Evolutionary conservation across 2,113 vertebrate species (phyloP).

Genomic region (Numenius arquata): DNA sequence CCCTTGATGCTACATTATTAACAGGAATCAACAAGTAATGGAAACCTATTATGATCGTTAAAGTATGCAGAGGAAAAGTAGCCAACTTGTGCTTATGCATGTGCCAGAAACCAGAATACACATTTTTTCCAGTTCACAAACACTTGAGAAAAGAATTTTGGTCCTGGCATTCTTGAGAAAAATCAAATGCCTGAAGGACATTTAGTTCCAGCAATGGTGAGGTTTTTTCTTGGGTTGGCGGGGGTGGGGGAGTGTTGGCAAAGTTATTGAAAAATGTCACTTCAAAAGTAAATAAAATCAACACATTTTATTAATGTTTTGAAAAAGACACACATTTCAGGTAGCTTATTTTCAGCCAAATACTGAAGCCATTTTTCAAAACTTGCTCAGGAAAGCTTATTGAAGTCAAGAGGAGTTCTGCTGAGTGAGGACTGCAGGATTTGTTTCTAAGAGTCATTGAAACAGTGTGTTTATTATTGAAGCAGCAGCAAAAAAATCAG

Average conservation of each 20-base stretch:
- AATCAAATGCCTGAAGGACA: constrained; percentile 1
- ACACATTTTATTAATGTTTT: background rate
- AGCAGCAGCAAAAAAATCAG: constrained; percentile 46
- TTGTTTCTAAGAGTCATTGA: constrained; percentile 38
- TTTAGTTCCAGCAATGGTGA: constrained; percentile 8
- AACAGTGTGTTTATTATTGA: constrained; percentile 59
- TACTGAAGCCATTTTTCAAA: background rate
- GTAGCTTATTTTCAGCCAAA: background rate
- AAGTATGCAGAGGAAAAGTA: constrained; percentile 20
- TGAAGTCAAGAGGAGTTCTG: constrained; percentile 16
- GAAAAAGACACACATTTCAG: background rate
- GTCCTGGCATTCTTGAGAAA: constrained; percentile 7
- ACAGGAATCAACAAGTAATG: constrained; percentile 44
- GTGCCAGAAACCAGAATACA: constrained; percentile 57
- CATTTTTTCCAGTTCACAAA: constrained; percentile 54
- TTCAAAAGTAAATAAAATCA: constrained; percentile 20
- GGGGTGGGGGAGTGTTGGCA: background rate
- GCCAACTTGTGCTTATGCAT: background rate
- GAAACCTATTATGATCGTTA: constrained; percentile 46
- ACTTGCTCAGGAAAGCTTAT: background rate
- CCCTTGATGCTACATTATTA: background rate
- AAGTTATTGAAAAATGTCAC: background rate
- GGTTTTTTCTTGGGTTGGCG: background rate
- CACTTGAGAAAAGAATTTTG: constrained; percentile 47
- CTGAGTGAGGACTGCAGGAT: background rate